phyloP scores from a whole-genome alignment of 1,140 invertebrate genomes.

The Ceratosolen fusciceps region DNA sequence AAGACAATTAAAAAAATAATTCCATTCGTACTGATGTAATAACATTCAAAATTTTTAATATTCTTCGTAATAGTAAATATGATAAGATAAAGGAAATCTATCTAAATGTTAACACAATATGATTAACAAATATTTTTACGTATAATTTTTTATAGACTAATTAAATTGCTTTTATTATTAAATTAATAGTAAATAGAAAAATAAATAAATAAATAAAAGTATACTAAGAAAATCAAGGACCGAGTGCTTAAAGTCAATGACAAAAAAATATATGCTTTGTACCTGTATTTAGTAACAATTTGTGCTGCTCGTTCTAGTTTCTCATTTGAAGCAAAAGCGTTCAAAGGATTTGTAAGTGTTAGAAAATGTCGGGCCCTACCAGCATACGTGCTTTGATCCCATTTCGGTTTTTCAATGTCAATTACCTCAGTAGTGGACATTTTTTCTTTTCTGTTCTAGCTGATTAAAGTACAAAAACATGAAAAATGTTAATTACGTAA shows the following conservation, averaged over 20 bases:
- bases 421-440: conserved; percentile 59
- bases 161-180: too few relatives aligned
- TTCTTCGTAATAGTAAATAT: too few relatives aligned
- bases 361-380: conserved; percentile 93
- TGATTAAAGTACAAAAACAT: neutral
- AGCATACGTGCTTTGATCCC: conserved; percentile 88
- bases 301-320: conserved; percentile 83
- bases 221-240: too few relatives aligned
- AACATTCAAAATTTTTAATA: too few relatives aligned
- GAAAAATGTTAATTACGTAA: neutral
- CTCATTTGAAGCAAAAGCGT: conserved; percentile 79
- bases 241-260: too few relatives aligned
- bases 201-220: neutral
- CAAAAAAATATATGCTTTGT: conserved; percentile 45
- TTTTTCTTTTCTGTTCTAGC: neutral
- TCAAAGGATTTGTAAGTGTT: conserved; percentile 91
- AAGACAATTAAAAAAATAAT: too few relatives aligned
- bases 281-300: conserved; percentile 83
- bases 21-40: too few relatives aligned
- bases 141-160: too few relatives aligned
- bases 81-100: too few relatives aligned
- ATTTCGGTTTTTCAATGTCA: conserved; percentile 87
- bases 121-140: too few relatives aligned
- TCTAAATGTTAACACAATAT: too few relatives aligned
- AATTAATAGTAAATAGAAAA: too few relatives aligned